Conservation (phyloP, 2,797 vertebrate species). For the Luscinia megarhynchos region DNA sequence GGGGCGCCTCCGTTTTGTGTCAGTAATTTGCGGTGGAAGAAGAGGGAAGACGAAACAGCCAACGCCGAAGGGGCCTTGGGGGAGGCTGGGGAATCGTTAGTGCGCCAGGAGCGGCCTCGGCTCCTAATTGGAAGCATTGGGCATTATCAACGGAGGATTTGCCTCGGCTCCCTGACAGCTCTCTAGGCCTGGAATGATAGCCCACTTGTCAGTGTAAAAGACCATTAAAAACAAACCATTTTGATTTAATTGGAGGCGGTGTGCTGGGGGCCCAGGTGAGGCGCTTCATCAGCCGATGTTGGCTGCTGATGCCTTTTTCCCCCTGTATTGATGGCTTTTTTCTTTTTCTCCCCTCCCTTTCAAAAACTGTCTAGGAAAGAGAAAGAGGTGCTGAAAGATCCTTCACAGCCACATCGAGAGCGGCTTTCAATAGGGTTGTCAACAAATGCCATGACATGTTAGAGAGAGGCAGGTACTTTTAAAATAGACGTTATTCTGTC, state of each 20-base stretch:
- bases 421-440: constrained; percentile 74
- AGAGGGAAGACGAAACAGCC: constrained; percentile 79
- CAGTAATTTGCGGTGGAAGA: constrained; percentile 94
- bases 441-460: constrained; percentile 70
- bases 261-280: constrained; percentile 83
- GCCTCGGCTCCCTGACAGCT: constrained; percentile 98
- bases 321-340: constrained; percentile 59
- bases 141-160: constrained; percentile 99
- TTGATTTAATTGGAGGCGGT: constrained; percentile 99
- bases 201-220: constrained; percentile 99
- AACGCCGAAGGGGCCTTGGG: constrained; percentile 80
- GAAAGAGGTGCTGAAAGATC: constrained; percentile 63
- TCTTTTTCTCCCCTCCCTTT: constrained; percentile 40
- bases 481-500: constrained; percentile 63
- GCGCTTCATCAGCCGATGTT: constrained; percentile 72
- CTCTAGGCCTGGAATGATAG: constrained; percentile 97
- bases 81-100: constrained; percentile 89
- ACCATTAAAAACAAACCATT: constrained; percentile 99
- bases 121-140: constrained; percentile 99
- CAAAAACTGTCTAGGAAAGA: constrained; percentile 73
- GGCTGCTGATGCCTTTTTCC: constrained; percentile 64
- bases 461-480: constrained; percentile 46
- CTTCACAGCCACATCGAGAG: constrained; percentile 34
- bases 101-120: constrained; percentile 92
- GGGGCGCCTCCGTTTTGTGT: constrained; percentile 94